Conservation (phyloP, 2,888 invertebrate genomes). For the Epicampocera succincta region DNA sequence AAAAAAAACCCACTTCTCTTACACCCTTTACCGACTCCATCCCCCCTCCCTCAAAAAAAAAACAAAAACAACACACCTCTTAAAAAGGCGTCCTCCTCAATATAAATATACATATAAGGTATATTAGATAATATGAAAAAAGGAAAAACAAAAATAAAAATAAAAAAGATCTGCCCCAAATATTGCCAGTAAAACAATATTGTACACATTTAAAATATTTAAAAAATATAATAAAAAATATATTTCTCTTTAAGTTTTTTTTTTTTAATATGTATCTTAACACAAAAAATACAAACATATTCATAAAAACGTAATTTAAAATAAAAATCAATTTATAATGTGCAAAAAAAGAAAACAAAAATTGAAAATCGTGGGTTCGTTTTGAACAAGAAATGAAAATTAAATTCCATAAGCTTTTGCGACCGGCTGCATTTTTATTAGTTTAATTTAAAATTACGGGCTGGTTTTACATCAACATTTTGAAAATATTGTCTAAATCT, state of each 20-base stretch:
- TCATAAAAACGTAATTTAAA: constrained; percentile 3
- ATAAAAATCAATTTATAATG: background rate
- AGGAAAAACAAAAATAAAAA: background rate
- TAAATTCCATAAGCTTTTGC: too few species aligned
- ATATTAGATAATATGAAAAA: constrained; percentile 40
- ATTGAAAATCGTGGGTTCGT: too few species aligned
- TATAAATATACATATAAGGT: constrained; percentile 2
- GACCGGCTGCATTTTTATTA: too few species aligned
- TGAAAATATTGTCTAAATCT: too few species aligned
- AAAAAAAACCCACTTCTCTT: constrained; percentile 58
- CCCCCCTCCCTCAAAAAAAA: too few species aligned
- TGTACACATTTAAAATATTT: constrained; percentile 62
- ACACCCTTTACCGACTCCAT: too few species aligned
- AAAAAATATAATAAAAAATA: constrained; percentile 39
- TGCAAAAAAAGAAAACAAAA: constrained; percentile 9
- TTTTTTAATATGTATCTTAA: constrained; percentile 56
- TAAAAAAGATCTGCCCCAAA: constrained; percentile 62
- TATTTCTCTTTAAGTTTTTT: constrained; percentile 61
- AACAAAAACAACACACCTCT: constrained; percentile 67
- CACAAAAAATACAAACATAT: constrained; percentile 39
- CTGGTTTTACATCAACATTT: too few species aligned
- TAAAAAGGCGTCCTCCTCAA: constrained; percentile 61
- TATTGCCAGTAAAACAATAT: constrained; percentile 69
- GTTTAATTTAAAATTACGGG: too few species aligned
- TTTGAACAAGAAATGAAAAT: background rate